Percentiles rank a stretch among this genome's conserved stretches.
These are phyloP conservation scores for Eulemur mongoz DNA, from an alignment of 2,797 vertebrate species.

Conservation along the genomic window DNA sequence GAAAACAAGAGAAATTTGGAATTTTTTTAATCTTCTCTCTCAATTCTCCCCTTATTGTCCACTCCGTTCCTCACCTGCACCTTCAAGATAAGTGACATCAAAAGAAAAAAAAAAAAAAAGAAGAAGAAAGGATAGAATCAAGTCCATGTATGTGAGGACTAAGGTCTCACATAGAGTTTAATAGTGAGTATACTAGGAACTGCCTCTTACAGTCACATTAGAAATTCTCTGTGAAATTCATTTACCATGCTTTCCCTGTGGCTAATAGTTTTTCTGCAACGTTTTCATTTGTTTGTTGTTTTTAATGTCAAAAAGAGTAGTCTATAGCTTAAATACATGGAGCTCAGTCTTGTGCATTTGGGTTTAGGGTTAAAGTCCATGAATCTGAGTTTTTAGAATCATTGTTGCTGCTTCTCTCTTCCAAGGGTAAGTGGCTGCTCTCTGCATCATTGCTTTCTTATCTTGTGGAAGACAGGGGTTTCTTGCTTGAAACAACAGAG, in stretches of 20 bases:
- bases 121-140: background rate
- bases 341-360: background rate
- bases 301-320: background rate
- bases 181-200: background rate
- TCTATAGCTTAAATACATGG: background rate
- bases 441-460: background rate
- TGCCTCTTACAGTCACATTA: background rate
- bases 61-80: background rate
- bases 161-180: background rate
- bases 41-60: background rate
- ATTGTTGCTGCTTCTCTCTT: background rate
- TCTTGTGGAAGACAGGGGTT: background rate
- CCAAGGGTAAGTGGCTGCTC: background rate
- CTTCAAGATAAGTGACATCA: background rate
- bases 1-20: background rate
- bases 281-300: background rate
- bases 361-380: background rate
- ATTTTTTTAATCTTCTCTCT: background rate
- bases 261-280: background rate
- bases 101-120: background rate
- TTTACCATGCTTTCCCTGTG: background rate
- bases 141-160: background rate
- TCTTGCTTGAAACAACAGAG: background rate
- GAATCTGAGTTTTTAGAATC: background rate
- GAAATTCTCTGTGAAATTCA: constrained; percentile 16